Evolutionary conservation across 2,888 invertebrate genomes (phyloP), one percentile per base, ranked within the genome.

Genomic region (Cremastinae sp.): DNA sequence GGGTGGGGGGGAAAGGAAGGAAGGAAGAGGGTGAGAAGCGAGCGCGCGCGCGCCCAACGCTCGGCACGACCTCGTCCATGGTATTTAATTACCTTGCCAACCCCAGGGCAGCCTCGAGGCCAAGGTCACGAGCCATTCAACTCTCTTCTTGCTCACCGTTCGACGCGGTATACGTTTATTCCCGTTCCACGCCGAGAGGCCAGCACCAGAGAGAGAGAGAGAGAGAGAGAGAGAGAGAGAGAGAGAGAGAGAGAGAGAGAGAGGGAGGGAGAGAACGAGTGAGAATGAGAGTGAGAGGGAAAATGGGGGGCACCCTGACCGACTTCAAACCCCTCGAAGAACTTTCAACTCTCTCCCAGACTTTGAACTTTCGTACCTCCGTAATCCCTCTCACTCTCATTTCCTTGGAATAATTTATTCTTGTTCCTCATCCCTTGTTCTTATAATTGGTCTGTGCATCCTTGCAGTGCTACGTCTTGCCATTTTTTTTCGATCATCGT

Each of bases 41-140:
- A 69, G 77, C 70, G 70, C 69, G 70, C 83, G 84, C 83, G 80
- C 84, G 71, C 85, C 87, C 86, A 86, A 84, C 85, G 82, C 75
- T 68, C 61, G 70, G 51, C 76, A 68, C 73, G 41, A 68, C 88
- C 85, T 87, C 88, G 84, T 88, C 86, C 87, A 83, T 84, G 85
- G 88, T 86, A 88, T 88, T 88, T 88, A 88, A 88, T 88, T 88
- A 88, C 88, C 88, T 88, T 83, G 84, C 87, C 86, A 85, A 86
- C 86, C 86, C 86, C 80, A 81, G 80, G 78, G 79, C 82, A 79
- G 85, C 86, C 84, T 87, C 82, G 85, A 82, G 88, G 88, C 88
- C 88, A 88, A 88, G 88, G 88, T 88, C 88, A 85, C 86, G 86
- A 87, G 85, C 86, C 87, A 88, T 88, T 87, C 86, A 87, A 85